A percentile compares a stretch with the other conserved stretches of the same genome.
phyloP scores from a whole-genome alignment of 2,113 vertebrate genomes.

The Oceanodroma tethys region DNA sequence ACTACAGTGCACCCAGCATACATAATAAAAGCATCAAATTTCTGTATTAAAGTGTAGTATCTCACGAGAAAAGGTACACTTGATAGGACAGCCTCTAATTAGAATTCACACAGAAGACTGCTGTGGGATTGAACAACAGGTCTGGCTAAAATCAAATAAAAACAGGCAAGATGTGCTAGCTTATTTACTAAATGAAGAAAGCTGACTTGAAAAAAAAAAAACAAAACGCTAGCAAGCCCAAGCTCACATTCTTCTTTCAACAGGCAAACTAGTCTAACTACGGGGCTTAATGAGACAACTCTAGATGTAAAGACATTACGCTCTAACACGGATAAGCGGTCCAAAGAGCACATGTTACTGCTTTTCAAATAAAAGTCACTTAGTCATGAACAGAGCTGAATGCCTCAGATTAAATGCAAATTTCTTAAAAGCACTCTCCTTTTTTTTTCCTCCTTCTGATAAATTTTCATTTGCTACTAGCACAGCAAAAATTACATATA shows the following conservation, averaged over 20 bases:
- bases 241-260: not conserved
- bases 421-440: not conserved
- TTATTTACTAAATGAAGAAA: not conserved
- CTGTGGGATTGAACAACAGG: not conserved
- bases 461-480: not conserved
- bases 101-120: not conserved
- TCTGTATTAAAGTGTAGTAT: not conserved
- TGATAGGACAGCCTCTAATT: not conserved
- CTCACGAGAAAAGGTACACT: not conserved
- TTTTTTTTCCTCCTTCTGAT: not conserved
- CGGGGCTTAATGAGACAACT: not conserved
- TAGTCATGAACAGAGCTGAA: not conserved
- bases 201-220: not conserved
- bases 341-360: slow-evolving; percentile 26
- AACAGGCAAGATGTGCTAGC: not conserved
- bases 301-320: not conserved
- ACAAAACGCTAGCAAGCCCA: not conserved
- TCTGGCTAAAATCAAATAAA: not conserved
- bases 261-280: not conserved
- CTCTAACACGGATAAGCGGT: not conserved
- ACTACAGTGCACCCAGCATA: not conserved
- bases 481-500: not conserved
- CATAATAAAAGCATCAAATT: not conserved
- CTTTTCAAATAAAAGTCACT: not conserved
- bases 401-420: not conserved